A percentile compares a stretch with the other conserved stretches of the same genome.
Conservation (phyloP, 2,113 vertebrate genomes). For the Vidua macroura region DNA sequence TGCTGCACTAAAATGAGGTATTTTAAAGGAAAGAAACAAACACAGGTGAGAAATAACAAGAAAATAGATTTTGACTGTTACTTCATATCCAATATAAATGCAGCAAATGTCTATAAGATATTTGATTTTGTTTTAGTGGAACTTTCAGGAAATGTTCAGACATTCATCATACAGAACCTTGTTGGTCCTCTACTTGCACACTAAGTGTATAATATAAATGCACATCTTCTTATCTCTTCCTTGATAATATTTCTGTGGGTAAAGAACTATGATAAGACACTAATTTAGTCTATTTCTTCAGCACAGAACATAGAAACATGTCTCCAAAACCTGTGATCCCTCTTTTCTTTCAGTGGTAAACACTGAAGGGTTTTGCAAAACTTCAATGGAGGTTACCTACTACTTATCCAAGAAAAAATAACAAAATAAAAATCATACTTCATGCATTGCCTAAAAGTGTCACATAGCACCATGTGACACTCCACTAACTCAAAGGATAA, state of each 20-base stretch:
- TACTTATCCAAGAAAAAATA: background rate
- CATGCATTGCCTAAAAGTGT: conserved; percentile 10
- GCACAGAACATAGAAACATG: background rate
- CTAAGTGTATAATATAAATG: background rate
- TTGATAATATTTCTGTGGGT: background rate
- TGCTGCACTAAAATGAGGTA: background rate
- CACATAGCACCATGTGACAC: background rate
- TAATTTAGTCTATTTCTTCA: background rate
- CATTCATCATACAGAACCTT: background rate
- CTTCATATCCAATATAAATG: background rate
- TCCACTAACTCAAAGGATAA: background rate
- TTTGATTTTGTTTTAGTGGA: background rate
- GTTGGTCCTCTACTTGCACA: background rate
- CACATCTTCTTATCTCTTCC: background rate
- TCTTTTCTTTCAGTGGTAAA: background rate
- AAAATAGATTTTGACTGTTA: background rate
- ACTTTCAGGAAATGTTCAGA: background rate
- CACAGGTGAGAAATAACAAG: background rate
- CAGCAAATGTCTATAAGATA: background rate
- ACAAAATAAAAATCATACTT: background rate
- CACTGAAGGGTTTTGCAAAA: background rate
- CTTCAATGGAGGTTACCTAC: background rate
- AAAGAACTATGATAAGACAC: background rate
- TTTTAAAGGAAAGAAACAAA: background rate
- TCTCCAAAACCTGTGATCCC: background rate